Conservation (phyloP, 2,113 vertebrate species). For the Aspiorhynchus laticeps region DNA sequence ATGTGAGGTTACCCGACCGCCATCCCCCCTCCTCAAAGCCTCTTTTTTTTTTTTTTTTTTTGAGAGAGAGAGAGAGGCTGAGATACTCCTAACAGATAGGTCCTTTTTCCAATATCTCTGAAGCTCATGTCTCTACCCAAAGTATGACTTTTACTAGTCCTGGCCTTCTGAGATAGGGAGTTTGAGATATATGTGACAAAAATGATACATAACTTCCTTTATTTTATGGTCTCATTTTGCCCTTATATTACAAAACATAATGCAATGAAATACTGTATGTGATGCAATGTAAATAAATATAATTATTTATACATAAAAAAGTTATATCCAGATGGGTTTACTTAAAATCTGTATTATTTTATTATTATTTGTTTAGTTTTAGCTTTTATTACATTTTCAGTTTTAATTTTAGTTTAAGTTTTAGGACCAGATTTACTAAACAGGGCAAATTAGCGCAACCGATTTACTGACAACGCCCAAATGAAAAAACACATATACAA, state of each 20-base stretch:
- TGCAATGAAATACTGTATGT: too few relatives aligned
- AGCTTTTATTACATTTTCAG: too few relatives aligned
- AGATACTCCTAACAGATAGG: constrained; percentile 50
- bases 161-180: neutral
- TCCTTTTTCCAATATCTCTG: constrained; percentile 34
- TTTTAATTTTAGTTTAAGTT: too few relatives aligned
- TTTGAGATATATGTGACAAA: neutral
- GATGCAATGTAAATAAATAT: too few relatives aligned
- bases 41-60: neutral
- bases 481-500: too few relatives aligned
- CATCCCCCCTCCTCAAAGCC: constrained; percentile 1
- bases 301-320: too few relatives aligned
- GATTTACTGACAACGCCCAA: too few relatives aligned
- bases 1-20: constrained; percentile 24
- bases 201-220: constrained; percentile 26
- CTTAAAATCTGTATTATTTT: neutral
- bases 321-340: neutral
- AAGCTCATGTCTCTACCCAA: constrained; percentile 11
- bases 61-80: neutral
- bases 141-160: constrained; percentile 6
- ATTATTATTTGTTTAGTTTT: neutral
- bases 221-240: neutral
- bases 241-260: neutral
- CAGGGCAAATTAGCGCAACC: too few relatives aligned
- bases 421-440: too few relatives aligned